phyloP scores from a whole-genome alignment of 2,888 invertebrate genomes.

The Dichetophora obliterata region DNA sequence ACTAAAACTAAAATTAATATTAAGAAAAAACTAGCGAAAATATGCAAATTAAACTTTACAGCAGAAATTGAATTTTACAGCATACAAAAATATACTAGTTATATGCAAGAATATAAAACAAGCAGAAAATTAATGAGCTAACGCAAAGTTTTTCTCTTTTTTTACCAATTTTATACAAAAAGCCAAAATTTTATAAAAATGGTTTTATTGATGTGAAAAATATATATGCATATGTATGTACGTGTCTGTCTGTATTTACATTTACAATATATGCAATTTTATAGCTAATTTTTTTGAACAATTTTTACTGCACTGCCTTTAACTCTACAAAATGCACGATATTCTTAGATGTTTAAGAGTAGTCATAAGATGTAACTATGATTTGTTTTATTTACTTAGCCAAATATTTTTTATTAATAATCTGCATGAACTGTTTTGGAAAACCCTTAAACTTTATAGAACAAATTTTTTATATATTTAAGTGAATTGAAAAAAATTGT shows the following conservation, averaged over 20 bases:
- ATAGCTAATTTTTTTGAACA: slow-evolving; percentile 1
- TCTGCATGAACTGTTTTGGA: too few relatives aligned
- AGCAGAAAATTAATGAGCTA: background rate
- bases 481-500: too few relatives aligned
- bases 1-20: background rate
- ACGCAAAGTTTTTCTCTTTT: background rate
- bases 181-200: background rate
- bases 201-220: background rate
- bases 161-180: background rate
- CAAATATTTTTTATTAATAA: background rate
- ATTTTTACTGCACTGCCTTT: slow-evolving; percentile 33
- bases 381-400: background rate
- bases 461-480: too few relatives aligned
- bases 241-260: background rate
- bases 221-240: background rate
- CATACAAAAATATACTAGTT: background rate
- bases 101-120: background rate
- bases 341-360: slow-evolving; percentile 9
- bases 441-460: too few relatives aligned
- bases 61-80: slow-evolving; percentile 3
- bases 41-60: slow-evolving; percentile 28
- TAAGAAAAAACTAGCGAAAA: background rate
- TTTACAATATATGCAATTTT: background rate
- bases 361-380: background rate
- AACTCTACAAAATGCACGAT: slow-evolving; percentile 17